phyloP scores from a whole-genome alignment of 2,888 invertebrate species.

The Perdita meconis region DNA sequence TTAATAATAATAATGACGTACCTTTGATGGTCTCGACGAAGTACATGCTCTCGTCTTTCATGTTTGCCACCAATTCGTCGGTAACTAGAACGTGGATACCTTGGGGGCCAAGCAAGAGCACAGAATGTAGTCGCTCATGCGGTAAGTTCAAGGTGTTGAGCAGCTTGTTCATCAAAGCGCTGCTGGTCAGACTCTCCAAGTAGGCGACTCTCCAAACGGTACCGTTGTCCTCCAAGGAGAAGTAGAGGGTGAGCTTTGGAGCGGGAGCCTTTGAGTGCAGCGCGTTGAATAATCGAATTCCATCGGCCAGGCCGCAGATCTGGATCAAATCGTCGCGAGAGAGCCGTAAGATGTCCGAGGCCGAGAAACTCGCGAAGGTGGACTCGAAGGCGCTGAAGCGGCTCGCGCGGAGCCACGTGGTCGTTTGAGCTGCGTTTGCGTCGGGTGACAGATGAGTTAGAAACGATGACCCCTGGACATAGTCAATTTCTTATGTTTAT shows the following conservation, averaged over 20 bases:
- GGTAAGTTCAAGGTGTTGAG: constrained; percentile 80
- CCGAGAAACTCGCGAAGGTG: constrained; percentile 94
- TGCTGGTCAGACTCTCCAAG: constrained; percentile 84
- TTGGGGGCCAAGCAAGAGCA: constrained; percentile 93
- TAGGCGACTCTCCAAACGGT: constrained; percentile 93
- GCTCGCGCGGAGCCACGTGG: constrained; percentile 91
- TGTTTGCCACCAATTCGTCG: constrained; percentile 93
- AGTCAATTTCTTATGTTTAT: too few relatives aligned
- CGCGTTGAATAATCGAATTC: constrained; percentile 96
- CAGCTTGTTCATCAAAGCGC: constrained; percentile 79
- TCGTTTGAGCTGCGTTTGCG: constrained; percentile 90
- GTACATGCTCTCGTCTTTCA: constrained; percentile 92
- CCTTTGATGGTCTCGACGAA: constrained; percentile 87
- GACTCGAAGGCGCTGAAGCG: constrained; percentile 91
- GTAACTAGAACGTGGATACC: constrained; percentile 93
- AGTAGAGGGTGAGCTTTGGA: constrained; percentile 93
- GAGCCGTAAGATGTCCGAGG: constrained; percentile 94
- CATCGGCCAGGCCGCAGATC: constrained; percentile 97
- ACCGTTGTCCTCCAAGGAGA: constrained; percentile 88
- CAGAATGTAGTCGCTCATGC: constrained; percentile 80
- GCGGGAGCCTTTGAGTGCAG: constrained; percentile 91
- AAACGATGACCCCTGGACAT: constrained; percentile 44
- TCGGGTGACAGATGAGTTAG: constrained; percentile 86
- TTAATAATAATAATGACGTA: too few relatives aligned
- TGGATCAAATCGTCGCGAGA: constrained; percentile 96